phyloP scores from a whole-genome alignment of 2,113 vertebrate species.

The Crotalus tigris region DNA sequence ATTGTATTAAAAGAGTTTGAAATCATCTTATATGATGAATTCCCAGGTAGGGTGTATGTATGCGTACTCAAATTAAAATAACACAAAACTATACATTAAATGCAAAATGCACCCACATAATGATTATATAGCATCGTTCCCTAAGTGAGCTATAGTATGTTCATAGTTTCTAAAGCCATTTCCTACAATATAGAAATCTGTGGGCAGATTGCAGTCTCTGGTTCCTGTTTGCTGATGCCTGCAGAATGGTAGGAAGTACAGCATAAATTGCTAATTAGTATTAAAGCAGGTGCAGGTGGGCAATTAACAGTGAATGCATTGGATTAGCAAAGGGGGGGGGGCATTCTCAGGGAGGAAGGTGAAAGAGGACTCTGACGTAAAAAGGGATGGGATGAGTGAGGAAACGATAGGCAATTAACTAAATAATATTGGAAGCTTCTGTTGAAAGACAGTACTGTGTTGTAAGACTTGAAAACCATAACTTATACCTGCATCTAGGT shows the following conservation, averaged over 20 bases:
- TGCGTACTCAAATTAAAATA: not conserved
- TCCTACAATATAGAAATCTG: not conserved
- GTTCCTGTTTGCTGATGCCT: not conserved
- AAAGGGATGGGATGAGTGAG: not conserved
- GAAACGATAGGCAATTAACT: conserved; percentile 19
- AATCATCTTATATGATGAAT: not conserved
- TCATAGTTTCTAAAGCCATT: not conserved
- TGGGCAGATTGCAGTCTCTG: not conserved
- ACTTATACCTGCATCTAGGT: conserved; percentile 33
- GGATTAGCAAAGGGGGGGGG: not conserved
- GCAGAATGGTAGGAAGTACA: not conserved
- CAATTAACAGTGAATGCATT: conserved; percentile 14
- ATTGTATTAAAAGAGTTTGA: not conserved
- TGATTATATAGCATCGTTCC: not conserved
- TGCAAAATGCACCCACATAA: not conserved
- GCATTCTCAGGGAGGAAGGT: not conserved
- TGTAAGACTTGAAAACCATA: conserved; percentile 23
- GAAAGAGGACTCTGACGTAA: not conserved
- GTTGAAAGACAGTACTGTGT: conserved; percentile 31
- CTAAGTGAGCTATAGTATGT: not conserved
- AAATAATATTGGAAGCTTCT: conserved; percentile 21
- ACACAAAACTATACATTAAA: not conserved
- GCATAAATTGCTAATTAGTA: not conserved
- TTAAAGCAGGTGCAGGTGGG: conserved; percentile 1
- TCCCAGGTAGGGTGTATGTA: not conserved